Conservation (phyloP, 1,140 invertebrate genomes). For the Aethina tumida region DNA sequence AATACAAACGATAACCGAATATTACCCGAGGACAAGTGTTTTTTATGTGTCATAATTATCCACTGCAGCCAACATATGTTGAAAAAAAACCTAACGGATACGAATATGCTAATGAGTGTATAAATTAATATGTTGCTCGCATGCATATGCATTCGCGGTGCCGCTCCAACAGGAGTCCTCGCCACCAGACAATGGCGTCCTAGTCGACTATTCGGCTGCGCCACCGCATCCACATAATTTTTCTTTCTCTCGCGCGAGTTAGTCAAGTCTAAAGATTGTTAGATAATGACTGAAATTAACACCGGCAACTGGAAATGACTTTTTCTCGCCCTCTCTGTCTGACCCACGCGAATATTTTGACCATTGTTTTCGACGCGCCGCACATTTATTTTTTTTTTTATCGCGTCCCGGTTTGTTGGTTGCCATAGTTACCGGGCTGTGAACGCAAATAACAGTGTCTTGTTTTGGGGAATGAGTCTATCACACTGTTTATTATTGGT, state of each 20-base stretch:
- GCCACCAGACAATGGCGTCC: constrained; percentile 24
- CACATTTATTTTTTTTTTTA: constrained; percentile 28
- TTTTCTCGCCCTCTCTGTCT: constrained; percentile 14
- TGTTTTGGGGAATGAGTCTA: constrained; percentile 17
- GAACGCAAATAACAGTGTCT: constrained; percentile 30
- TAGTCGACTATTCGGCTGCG: constrained; percentile 17
- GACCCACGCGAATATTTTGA: constrained; percentile 17
- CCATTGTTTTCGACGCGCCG: constrained; percentile 23
- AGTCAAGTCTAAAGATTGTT: constrained; percentile 36
- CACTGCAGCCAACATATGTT: constrained; percentile 30
- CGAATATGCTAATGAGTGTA: constrained; percentile 36
- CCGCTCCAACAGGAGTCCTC: constrained; percentile 17
- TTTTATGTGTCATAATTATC: constrained; percentile 32
- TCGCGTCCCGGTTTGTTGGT: constrained; percentile 30
- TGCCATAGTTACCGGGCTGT: constrained; percentile 29
- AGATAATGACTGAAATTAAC: constrained; percentile 36
- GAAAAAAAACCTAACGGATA: constrained; percentile 35
- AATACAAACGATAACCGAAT: constrained; percentile 10
- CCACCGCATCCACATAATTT: constrained; percentile 31
- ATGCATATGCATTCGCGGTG: constrained; percentile 34
- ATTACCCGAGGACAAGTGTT: constrained; percentile 19
- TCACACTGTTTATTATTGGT: constrained; percentile 13
- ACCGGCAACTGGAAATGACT: constrained; percentile 24
- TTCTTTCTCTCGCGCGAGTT: constrained; percentile 36
- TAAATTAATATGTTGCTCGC: constrained; percentile 37